Percentiles rank a stretch among this genome's conserved stretches.
Evolutionary conservation across 1,140 invertebrate genomes (phyloP).

Genomic region (Proctacanthus coquilletti): DNA sequence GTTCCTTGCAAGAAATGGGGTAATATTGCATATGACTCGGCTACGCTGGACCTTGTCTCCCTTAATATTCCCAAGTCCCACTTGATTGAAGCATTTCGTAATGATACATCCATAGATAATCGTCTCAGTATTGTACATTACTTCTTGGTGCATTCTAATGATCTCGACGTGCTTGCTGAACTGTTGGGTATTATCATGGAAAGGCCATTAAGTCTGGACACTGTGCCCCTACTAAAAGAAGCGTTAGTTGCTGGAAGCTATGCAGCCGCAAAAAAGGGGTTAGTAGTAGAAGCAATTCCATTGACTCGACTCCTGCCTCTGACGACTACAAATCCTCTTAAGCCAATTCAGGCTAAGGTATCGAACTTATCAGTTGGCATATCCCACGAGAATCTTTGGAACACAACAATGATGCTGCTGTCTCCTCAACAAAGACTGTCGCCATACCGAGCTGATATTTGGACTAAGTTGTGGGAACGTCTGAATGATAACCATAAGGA

Average conservation of each 20-base stretch:
- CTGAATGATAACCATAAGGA: slow-evolving; percentile 38
- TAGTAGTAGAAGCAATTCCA: slow-evolving; percentile 48
- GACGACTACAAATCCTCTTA: slow-evolving; percentile 36
- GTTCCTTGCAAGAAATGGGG: slow-evolving; percentile 43
- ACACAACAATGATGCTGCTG: slow-evolving; percentile 64
- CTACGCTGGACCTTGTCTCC: slow-evolving; percentile 52
- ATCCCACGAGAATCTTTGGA: slow-evolving; percentile 53
- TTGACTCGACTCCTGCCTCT: slow-evolving; percentile 53
- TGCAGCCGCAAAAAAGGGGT: slow-evolving; percentile 49
- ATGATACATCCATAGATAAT: slow-evolving; percentile 45
- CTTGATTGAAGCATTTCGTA: slow-evolving; percentile 49
- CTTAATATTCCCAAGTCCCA: slow-evolving; percentile 43
- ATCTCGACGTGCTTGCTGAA: slow-evolving; percentile 51
- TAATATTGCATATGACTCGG: slow-evolving; percentile 42
- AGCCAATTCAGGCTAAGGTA: slow-evolving; percentile 23
- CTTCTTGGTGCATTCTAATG: slow-evolving; percentile 54
- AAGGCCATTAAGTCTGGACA: slow-evolving; percentile 21
- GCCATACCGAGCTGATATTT: slow-evolving; percentile 62
- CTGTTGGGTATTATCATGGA: slow-evolving; percentile 26
- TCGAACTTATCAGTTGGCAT: slow-evolving; percentile 24
- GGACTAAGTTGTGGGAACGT: slow-evolving; percentile 64
- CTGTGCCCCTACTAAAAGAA: slow-evolving; percentile 48
- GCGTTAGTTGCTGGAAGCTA: slow-evolving; percentile 57
- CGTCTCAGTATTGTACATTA: slow-evolving; percentile 63
- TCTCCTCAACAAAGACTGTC: slow-evolving; percentile 63